Evolutionary conservation across 2,113 vertebrate species (phyloP), one percentile per base, ranked within the genome.

Genomic region (Oreocharis arfaki): DNA sequence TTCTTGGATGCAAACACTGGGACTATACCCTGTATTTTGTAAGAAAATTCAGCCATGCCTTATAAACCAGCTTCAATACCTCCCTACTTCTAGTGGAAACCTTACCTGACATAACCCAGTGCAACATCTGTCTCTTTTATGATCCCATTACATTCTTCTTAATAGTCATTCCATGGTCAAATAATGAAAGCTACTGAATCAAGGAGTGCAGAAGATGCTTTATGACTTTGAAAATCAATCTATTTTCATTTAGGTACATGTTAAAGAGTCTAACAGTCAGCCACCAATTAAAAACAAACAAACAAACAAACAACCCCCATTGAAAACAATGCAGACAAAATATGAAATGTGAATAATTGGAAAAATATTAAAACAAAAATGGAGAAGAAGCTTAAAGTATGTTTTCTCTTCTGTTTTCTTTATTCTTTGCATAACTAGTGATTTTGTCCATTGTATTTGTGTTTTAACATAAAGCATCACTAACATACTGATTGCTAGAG

Each of bases 141-240:
- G 49, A 88, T 65, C 32, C 44, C 17, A 61, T 92, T 79, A 61
- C 26, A 49, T 68, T 88, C n/a, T 69, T 63, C 19, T 90, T 92
- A 64, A 79, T 75, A 91, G 39, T 63, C 33, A 82, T 47, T 85
- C 73, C 33, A 76, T 30, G 21, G 67, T 73, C 75, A 95, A 93
- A 87, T 80, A 91, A 93, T 49, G 89, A 95, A 87, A 95, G 63
- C 42, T 90, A 73, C 59, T 92, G 63, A 89, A 89, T 95, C 64
- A 90, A 92, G 52, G 19, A 90, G 7, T 35, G 22, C 17, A 82
- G 46, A 87, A 87, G n/a, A 78, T 73, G 37, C 4, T 92, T 91
- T 89, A 80, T 74, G 65, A 91, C 55, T 86, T 75, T 30, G 52
- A 84, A 89, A 92, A 89, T 71, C n/a, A 75, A 91, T 44, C 13